Conservation (phyloP, 2,888 invertebrate genomes). For the Gymnoscelis rufifasciata region DNA sequence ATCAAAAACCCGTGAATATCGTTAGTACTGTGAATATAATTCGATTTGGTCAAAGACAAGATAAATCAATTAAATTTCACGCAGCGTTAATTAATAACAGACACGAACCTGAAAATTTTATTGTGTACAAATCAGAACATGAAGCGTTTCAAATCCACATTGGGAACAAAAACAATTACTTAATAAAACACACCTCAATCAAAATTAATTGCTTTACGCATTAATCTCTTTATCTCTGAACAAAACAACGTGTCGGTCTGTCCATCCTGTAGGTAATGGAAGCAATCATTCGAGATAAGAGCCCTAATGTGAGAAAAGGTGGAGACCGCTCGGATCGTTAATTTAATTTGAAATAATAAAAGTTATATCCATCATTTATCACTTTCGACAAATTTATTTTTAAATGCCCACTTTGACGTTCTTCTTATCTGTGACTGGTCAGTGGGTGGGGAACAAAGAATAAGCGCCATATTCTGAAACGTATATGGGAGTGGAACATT, state of each 20-base stretch:
- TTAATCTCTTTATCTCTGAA: constrained; percentile 75
- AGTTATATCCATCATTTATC: constrained; percentile 77
- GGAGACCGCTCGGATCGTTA: constrained; percentile 71
- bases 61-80: not conserved
- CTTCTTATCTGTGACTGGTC: constrained; percentile 67
- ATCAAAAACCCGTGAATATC: too few species aligned
- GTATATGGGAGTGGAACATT: too few species aligned
- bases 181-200: constrained; percentile 78
- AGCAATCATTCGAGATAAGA: constrained; percentile 78
- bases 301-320: constrained; percentile 78
- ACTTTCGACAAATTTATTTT: constrained; percentile 79
- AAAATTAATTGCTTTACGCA: constrained; percentile 78
- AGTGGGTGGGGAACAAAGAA: constrained; percentile 53
- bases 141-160: constrained; percentile 63
- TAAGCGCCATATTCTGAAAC: too few species aligned
- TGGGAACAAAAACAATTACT: constrained; percentile 75
- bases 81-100: not conserved
- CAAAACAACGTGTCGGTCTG: constrained; percentile 65
- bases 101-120: constrained; percentile 27
- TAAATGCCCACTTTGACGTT: constrained; percentile 72
- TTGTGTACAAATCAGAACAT: constrained; percentile 46
- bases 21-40: too few species aligned
- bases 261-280: constrained; percentile 71
- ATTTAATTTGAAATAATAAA: constrained; percentile 79
- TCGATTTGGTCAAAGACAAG: not conserved